Base-by-base conservation (phyloP, 2,888 invertebrate genomes). In the Mellilla xanthometata region DNA sequence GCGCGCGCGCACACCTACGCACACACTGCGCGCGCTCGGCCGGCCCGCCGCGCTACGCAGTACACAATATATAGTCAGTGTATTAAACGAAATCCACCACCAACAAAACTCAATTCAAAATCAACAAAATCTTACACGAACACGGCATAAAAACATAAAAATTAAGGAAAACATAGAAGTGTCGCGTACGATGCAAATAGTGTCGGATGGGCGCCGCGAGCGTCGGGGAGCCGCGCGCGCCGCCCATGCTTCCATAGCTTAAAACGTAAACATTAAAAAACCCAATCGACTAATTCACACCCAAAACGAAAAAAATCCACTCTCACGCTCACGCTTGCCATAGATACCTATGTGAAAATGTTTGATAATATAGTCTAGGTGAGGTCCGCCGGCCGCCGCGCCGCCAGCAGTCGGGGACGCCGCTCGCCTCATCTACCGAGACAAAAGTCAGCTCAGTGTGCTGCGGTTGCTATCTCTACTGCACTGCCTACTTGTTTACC, bases 301-400 rank as follows among this genome's bases (percentile, higher is more conserved):
- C 87, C 89, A 85, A 89, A 88, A 88, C 85, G 85, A 85, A 88
- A 83, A 80, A 87, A 89, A 86, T 88, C 81, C 90, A 90, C 90
- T 89, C 90, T 87, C 90, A 90, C 90, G 87, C 90, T 87, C 89
- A 90, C 90, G 80, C 90, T 90, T 87, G 87, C 85, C 83, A 89
- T 89, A 90, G 90, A 89, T 89, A 90, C 89, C 88, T 88, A 90
- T 88, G 88, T 86, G 86, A 86, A 87, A 88, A 86, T 83, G 82
- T 87, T 84, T 83, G 84, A 78, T 81, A 80, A 85, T 86, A 77
- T 86, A 88, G 86, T 85, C 78, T 84, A 87, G 87, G 82, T 81
- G 87, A 76, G 72, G 82, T 83, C 88, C 87, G 81, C 79, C 78
- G 77, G 81, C 76, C 79, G 88, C 74, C 77, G 72, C 82, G 78